A percentile compares a stretch with the other conserved stretches of the same genome.
Evolutionary conservation across 2,797 vertebrate species (phyloP).

Genomic region (Champsocephalus esox): DNA sequence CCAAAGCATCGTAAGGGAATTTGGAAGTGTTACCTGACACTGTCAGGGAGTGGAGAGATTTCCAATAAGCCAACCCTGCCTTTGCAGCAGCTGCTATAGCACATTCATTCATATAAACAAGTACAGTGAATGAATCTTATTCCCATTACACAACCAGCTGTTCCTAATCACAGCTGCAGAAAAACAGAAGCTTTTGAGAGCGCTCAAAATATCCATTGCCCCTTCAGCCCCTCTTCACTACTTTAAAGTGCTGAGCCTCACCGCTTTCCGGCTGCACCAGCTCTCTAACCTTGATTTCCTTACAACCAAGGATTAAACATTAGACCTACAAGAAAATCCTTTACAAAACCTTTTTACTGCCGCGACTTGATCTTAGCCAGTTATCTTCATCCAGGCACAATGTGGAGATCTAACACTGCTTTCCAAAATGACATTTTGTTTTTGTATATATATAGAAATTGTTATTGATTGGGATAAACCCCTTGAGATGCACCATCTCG

Average conservation of each 20-base stretch:
- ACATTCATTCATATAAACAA: conserved; percentile 41
- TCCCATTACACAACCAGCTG: conserved; percentile 45
- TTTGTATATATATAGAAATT: too few relatives aligned
- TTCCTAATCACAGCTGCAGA: conserved; percentile 56
- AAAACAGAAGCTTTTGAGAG: conserved; percentile 31
- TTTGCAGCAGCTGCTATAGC: conserved; percentile 37
- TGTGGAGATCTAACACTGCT: conserved; percentile 24
- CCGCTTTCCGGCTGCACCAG: conserved; percentile 22
- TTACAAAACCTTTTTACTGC: conserved; percentile 31
- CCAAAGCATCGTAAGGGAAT: too few relatives aligned
- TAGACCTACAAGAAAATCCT: conserved; percentile 24
- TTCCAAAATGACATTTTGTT: not conserved
- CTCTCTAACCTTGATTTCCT: conserved; percentile 37
- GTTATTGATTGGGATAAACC: too few relatives aligned
- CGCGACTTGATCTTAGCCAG: conserved; percentile 25
- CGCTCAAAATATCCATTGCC: conserved; percentile 15
- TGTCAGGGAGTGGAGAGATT: conserved; percentile 5
- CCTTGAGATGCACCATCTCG: too few relatives aligned
- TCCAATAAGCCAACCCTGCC: conserved; percentile 1
- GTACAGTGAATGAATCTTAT: conserved; percentile 29
- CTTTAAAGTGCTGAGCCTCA: conserved; percentile 24
- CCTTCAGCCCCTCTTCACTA: conserved; percentile 28
- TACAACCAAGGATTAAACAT: conserved; percentile 32
- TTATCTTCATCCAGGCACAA: conserved; percentile 20
- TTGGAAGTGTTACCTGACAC: not conserved